Evolutionary conservation across 2,797 vertebrate genomes (phyloP), one percentile per base, ranked within the genome.

Genomic region (Chelidonichthys spinosus): DNA sequence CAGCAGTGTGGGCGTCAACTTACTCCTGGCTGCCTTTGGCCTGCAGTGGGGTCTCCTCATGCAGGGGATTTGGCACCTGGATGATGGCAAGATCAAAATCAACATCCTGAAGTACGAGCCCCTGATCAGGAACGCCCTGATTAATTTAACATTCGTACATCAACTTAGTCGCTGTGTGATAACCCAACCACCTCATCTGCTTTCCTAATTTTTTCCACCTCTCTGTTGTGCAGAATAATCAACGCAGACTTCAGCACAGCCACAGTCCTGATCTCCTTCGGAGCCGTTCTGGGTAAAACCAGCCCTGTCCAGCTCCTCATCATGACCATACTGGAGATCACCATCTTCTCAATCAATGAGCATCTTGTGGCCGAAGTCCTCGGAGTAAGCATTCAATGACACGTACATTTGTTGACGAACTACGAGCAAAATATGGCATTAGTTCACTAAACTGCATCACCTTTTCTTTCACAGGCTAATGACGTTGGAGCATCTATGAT

Each of bases 231-330:
- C 82, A 99, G 98, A 47, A 96, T 99, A 85, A 97, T 99, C 86
- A 97, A 97, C 5, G 98, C 97, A 72, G 98, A 99, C 93, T 98
- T 99, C 91, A 99, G 98, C 78, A 97, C 97, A 50, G 97, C 96
- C 15, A 94, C 96, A 0, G 97, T 98, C 74, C 91, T 99, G 84
- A 99, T 99, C 89, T 98, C 97, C 6, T 99, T 99, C n/a, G 98
- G 98, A 52, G 98, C 97, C 0, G 92, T 99, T 60, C 88, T 99
- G 87, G 98, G 98, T 13, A 99, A 97, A 93, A 98, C 97, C 76
- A 99, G 96, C 71, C 97, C 97, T 2, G 65, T 96, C 49, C 98
- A 99, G 92, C 95, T 99, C 84, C 92, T 99, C 79, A 96, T 98
- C 82, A 94, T 99, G 96, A 95, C 97, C 10, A 68, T 99, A 32